phyloP scores from a whole-genome alignment of 1,140 invertebrate species.

The Drosophila navojoa region DNA sequence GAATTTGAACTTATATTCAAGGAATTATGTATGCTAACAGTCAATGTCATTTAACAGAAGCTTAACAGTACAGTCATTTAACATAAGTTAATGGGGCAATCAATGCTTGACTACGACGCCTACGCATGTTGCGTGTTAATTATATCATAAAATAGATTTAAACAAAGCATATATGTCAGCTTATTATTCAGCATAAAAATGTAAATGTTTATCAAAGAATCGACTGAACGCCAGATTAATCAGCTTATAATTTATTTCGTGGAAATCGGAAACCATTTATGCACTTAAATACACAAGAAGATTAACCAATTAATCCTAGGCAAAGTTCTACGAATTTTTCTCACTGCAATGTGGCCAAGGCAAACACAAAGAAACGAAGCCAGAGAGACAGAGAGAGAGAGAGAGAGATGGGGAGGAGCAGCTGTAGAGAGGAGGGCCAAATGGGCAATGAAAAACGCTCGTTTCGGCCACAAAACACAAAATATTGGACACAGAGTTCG shows the following conservation, averaged over 20 bases:
- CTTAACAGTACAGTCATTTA: neutral
- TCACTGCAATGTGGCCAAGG: constrained; percentile 61
- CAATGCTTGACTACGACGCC: constrained; percentile 46
- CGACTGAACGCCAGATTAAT: constrained; percentile 56
- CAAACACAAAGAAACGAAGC: constrained; percentile 25
- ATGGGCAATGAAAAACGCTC: constrained; percentile 26
- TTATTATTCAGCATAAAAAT: constrained; percentile 8
- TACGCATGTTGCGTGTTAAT: constrained; percentile 37
- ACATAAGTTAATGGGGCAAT: neutral
- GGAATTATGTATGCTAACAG: too few relatives aligned
- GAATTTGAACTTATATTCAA: too few relatives aligned
- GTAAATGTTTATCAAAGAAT: constrained; percentile 7
- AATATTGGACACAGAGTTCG: constrained; percentile 42
- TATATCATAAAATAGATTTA: constrained; percentile 24
- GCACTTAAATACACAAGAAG: constrained; percentile 52
- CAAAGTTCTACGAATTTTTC: constrained; percentile 75
- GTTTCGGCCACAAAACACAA: constrained; percentile 43
- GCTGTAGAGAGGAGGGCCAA: neutral
- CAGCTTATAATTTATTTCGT: constrained; percentile 70
- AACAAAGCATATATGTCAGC: neutral
- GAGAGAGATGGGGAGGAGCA: neutral
- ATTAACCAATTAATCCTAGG: constrained; percentile 78
- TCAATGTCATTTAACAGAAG: neutral
- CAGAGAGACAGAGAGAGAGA: neutral
- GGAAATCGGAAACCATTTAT: constrained; percentile 50